These are phyloP conservation scores for Oligia fasciuncula DNA, from an alignment of 2,888 invertebrate genomes.

Conservation along the genomic window DNA sequence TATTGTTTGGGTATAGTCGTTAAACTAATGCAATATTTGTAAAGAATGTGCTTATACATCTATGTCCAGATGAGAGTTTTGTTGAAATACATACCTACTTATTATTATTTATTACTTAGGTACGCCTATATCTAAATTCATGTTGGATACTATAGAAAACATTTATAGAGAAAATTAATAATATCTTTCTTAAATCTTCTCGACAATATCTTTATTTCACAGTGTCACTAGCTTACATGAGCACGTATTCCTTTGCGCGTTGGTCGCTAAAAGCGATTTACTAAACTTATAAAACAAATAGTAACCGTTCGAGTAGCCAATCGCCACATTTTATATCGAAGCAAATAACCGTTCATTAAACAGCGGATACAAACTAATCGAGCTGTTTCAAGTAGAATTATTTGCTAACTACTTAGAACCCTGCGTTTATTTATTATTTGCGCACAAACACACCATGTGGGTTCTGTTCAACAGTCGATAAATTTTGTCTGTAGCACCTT, in stretches of 20 bases:
- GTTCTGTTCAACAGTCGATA: constrained; percentile 33
- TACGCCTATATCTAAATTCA: not conserved
- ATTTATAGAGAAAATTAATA: too few relatives aligned
- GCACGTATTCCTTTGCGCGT: not conserved
- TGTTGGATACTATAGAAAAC: not conserved
- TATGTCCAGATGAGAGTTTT: not conserved
- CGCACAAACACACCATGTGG: constrained; percentile 37
- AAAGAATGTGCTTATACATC: not conserved
- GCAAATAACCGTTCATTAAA: constrained; percentile 25
- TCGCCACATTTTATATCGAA: constrained; percentile 25
- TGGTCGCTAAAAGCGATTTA: constrained; percentile 2
- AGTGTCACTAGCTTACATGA: not conserved
- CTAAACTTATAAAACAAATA: constrained; percentile 10
- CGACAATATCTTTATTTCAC: not conserved
- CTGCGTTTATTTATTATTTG: constrained; percentile 52
- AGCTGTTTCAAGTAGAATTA: constrained; percentile 36
- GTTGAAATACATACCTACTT: not conserved
- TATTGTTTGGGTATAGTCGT: not conserved
- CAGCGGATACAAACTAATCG: constrained; percentile 25
- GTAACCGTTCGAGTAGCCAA: constrained; percentile 14
- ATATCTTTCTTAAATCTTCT: not conserved
- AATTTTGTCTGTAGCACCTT: constrained; percentile 32
- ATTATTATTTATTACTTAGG: not conserved
- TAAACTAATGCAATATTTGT: not conserved
- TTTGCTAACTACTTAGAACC: constrained; percentile 39